Evolutionary conservation across 2,113 vertebrate species (phyloP).

Genomic region (Equus quagga): DNA sequence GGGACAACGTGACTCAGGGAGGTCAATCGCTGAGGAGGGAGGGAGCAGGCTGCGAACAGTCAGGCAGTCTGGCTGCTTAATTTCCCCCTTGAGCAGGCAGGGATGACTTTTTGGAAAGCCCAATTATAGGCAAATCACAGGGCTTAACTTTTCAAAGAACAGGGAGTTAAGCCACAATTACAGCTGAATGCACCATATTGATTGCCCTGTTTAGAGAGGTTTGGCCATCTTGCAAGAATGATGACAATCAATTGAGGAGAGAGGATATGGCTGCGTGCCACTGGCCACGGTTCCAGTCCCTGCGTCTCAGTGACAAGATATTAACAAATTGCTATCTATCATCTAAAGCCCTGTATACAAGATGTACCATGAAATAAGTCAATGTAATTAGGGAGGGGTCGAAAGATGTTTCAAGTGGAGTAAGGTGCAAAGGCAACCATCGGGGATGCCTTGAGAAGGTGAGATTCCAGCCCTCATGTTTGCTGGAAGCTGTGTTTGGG

Average conservation of each 20-base stretch:
- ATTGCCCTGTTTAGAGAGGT: conserved; percentile 60
- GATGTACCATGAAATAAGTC: conserved; percentile 41
- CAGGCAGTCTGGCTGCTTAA: conserved; percentile 1
- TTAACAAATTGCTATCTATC: conserved; percentile 68
- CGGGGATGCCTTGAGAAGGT: background rate
- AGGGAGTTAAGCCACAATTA: conserved; percentile 63
- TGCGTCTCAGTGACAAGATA: conserved; percentile 61
- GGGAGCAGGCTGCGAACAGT: background rate
- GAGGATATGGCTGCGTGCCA: conserved; percentile 37
- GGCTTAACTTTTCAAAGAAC: conserved; percentile 70
- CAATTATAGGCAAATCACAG: conserved; percentile 66
- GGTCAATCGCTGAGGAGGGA: background rate
- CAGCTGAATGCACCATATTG: conserved; percentile 46
- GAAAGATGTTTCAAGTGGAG: background rate
- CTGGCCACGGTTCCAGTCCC: conserved; percentile 25
- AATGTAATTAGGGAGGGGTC: conserved; percentile 50
- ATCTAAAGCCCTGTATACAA: conserved; percentile 37
- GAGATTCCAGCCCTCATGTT: background rate
- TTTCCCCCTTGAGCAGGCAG: conserved; percentile 55
- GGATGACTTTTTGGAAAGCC: conserved; percentile 58
- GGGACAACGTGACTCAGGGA: background rate
- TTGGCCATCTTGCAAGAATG: conserved; percentile 54
- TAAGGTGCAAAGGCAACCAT: background rate
- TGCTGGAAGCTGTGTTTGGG: background rate
- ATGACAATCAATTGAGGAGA: conserved; percentile 33